phyloP scores from a whole-genome alignment of 1,140 invertebrate genomes.

The Ceratoteleas bidentatus region DNA sequence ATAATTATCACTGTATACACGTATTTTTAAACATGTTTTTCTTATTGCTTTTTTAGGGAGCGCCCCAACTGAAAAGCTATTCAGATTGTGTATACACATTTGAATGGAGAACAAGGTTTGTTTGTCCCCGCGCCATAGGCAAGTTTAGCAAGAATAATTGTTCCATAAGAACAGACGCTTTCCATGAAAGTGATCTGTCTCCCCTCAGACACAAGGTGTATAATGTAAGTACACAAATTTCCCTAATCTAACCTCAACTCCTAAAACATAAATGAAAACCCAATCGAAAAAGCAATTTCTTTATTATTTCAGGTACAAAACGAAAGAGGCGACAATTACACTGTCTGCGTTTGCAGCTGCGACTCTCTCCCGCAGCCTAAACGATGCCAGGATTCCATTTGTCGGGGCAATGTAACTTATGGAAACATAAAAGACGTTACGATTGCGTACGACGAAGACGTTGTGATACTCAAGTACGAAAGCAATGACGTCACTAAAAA shows the following conservation, averaged over 20 bases:
- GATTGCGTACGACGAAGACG: constrained; percentile 68
- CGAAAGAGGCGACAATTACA: constrained; percentile 60
- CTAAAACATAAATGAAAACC: too few species aligned
- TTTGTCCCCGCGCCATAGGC: constrained; percentile 72
- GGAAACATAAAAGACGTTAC: constrained; percentile 68
- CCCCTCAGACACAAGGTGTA: constrained; percentile 49
- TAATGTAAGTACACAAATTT: constrained; percentile 70
- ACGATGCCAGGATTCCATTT: constrained; percentile 69
- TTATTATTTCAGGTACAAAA: constrained; percentile 22
- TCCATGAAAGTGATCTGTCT: constrained; percentile 67
- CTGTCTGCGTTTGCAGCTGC: constrained; percentile 68
- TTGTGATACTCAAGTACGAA: constrained; percentile 67
- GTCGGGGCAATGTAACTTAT: constrained; percentile 62
- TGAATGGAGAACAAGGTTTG: constrained; percentile 80
- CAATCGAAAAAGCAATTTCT: constrained; percentile 5
- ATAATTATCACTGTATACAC: too few species aligned
- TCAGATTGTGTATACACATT: constrained; percentile 79
- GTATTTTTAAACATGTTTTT: too few species aligned
- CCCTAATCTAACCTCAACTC: too few species aligned
- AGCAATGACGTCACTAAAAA: constrained; percentile 69
- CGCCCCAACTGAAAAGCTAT: constrained; percentile 76
- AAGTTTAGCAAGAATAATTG: constrained; percentile 64
- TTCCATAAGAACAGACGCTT: constrained; percentile 64
- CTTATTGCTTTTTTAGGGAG: too few species aligned
- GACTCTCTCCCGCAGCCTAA: constrained; percentile 17